Evolutionary conservation across 2,888 invertebrate genomes (phyloP), one percentile per base, ranked within the genome.

Genomic region (Drosophila ustulata): DNA sequence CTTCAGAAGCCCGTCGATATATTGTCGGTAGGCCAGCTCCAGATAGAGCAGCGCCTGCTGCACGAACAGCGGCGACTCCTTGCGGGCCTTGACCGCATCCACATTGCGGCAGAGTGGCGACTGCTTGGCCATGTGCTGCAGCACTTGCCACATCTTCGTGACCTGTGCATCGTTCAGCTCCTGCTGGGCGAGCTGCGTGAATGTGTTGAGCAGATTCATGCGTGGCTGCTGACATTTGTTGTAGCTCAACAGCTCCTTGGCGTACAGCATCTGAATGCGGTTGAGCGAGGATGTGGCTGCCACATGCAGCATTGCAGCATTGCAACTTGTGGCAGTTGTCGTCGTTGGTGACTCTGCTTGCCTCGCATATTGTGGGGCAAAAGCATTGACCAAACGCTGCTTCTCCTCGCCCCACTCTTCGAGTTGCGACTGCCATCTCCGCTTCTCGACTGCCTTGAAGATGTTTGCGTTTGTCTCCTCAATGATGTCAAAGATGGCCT

Each of bases 131-230:
- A 98, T 97, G 75, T 95, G 96, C 79, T 95, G 95, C 39, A 98
- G 95, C 90, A 98, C 97, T 89, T 96, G 96, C 98, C 98, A 98
- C 93, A 98, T 94, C 90, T 98, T 97, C 0, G 4, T 7, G 4
- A 58, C 8, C 78, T 94, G 96, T 95, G 96, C 93, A 92, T 98
- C 97, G 92, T 97, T 96, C 61, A 97, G 95, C 63, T 95, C 95
- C 66, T 95, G 94, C 2, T 96, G 96, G 46, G 96, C 95, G 13
- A 57, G 2, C 83, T 95, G 94, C 9, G 94, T 93, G 92, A 98
- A 97, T 77, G 95, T 95, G 75, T 95, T 94, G 64, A 97, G 95
- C 28, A 98, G 93, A 90, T 95, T 96, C 6, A 96, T 96, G 75
- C 95, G 94, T 2, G 95, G 4, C n/a, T 11, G 37, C 95, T 94